These are phyloP conservation scores for Polyergus mexicanus DNA, from an alignment of 1,140 invertebrate genomes.

Conservation along the genomic window DNA sequence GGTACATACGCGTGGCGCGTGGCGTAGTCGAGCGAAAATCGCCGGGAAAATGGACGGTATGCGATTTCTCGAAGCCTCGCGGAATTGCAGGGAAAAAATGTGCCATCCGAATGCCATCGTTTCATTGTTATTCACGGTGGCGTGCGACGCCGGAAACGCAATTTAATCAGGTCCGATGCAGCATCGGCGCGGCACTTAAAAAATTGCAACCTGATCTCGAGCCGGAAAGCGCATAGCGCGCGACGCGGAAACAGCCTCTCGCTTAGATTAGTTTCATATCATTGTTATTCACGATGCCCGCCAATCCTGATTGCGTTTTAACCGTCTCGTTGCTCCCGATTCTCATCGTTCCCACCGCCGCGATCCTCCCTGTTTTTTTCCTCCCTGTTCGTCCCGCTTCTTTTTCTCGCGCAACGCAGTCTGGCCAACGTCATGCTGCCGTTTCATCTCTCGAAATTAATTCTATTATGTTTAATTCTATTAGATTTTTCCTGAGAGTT, in stretches of 20 bases:
- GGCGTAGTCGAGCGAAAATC: conserved; percentile 20
- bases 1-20: not conserved
- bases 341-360: conserved; percentile 39
- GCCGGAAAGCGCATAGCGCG: conserved; percentile 52
- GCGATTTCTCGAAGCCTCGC: conserved; percentile 12
- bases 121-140: conserved; percentile 80
- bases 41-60: conserved; percentile 3
- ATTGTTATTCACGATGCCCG: conserved; percentile 80
- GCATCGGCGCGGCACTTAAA: conserved; percentile 75
- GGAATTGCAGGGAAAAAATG: conserved; percentile 19
- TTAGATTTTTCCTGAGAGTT: conserved; percentile 19
- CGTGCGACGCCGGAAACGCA: conserved; percentile 71
- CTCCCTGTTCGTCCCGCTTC: not conserved
- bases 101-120: conserved; percentile 39
- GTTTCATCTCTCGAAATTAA: conserved; percentile 32
- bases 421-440: conserved; percentile 34
- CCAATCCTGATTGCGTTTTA: conserved; percentile 78
- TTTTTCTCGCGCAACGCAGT: conserved; percentile 16
- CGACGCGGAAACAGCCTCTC: conserved; percentile 23
- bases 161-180: conserved; percentile 78
- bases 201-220: conserved; percentile 77
- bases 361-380: too few species aligned
- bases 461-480: conserved; percentile 29
- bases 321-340: conserved; percentile 71
- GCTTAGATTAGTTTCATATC: conserved; percentile 76